Percentiles rank a stretch among this genome's conserved stretches.
Conservation (phyloP, 2,113 vertebrate genomes). For the Heterochromis multidens region DNA sequence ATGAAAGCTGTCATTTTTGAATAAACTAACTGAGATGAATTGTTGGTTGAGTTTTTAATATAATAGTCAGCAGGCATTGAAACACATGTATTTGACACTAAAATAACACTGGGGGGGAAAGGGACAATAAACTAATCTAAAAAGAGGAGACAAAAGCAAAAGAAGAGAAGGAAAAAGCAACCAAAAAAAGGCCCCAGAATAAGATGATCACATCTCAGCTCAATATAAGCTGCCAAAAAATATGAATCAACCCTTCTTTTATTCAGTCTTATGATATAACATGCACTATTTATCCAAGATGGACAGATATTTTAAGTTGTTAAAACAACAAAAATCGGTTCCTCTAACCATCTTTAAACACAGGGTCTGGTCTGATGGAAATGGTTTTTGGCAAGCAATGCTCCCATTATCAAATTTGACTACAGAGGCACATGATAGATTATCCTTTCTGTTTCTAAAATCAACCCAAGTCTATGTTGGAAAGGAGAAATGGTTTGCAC, state of each 20-base stretch:
- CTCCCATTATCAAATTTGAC: neutral
- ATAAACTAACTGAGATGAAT: slow-evolving; percentile 54
- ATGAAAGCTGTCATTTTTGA: slow-evolving; percentile 58
- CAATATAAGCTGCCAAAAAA: neutral
- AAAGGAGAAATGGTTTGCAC: neutral
- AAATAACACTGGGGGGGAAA: neutral
- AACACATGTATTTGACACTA: neutral
- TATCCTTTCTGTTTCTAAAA: neutral
- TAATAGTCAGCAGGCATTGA: neutral
- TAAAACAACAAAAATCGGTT: neutral
- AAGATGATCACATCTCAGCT: neutral
- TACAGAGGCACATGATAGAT: neutral
- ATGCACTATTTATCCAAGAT: neutral
- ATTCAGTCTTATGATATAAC: neutral
- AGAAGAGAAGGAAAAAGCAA: neutral
- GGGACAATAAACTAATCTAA: neutral
- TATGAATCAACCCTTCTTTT: neutral
- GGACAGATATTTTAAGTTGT: neutral
- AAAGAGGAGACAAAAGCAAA: neutral
- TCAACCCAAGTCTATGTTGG: neutral
- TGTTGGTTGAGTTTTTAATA: neutral
- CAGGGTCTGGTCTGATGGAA: neutral
- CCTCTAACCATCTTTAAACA: neutral
- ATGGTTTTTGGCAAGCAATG: neutral
- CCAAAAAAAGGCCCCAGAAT: neutral